Percentiles rank a stretch among this genome's conserved stretches.
Evolutionary conservation across 2,888 invertebrate species (phyloP).

Genomic region (Labia minor): DNA sequence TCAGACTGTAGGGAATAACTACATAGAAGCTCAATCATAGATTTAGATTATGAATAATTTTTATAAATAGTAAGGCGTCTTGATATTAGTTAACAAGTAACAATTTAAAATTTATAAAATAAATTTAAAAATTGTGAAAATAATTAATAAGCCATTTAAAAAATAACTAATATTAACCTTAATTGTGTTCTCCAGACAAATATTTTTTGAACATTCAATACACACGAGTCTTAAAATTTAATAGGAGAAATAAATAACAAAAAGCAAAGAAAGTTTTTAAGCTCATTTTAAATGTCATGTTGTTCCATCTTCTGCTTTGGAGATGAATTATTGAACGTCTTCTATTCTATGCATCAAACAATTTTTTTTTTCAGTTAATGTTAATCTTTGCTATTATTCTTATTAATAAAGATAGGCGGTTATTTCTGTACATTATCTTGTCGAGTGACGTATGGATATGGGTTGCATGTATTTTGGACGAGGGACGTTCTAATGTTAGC

Average conservation of each 20-base stretch:
- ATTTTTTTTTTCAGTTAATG: not conserved
- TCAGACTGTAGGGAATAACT: no score
- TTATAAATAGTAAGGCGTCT: no score
- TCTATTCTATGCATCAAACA: not conserved
- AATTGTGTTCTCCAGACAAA: no score
- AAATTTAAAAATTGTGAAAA: no score
- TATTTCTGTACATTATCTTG: conserved; percentile 13
- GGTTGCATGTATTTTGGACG: conserved; percentile 13
- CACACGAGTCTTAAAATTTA: no score
- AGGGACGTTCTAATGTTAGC: conserved; percentile 3
- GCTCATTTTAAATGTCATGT: conserved; percentile 5
- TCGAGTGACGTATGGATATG: conserved; percentile 5
- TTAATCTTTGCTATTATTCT: not conserved
- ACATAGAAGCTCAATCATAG: no score
- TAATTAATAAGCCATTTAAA: no score
- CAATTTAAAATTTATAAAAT: no score
- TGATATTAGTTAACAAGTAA: no score
- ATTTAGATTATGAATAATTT: no score
- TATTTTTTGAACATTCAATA: no score
- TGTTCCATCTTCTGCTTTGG: not conserved
- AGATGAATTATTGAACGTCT: conserved; percentile 5
- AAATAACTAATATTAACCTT: no score
- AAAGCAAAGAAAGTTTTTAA: not conserved
- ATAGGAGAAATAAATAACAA: not conserved
- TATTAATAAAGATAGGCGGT: conserved; percentile 2